Percentiles rank a stretch among this genome's conserved stretches.
Conservation (phyloP, 1,140 invertebrate species). For the Drosophila lacertosa region DNA sequence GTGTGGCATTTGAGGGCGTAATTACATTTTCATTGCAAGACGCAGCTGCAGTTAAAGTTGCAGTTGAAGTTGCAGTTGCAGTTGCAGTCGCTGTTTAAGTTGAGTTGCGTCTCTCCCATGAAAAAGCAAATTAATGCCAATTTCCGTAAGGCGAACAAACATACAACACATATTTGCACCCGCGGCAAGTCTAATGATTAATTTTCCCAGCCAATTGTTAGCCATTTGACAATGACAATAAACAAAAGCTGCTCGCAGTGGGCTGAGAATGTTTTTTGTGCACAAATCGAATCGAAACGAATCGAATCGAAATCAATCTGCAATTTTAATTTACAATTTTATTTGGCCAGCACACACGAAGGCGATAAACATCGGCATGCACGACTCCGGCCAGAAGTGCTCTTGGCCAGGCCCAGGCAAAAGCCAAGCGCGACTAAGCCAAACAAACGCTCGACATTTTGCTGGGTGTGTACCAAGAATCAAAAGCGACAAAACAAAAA, state of each 20-base stretch:
- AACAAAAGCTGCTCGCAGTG: slow-evolving; percentile 36
- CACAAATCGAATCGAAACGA: slow-evolving; percentile 13
- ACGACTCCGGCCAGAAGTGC: slow-evolving; percentile 70
- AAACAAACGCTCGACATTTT: slow-evolving; percentile 57
- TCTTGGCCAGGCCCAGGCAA: slow-evolving; percentile 59
- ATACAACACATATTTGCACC: slow-evolving; percentile 66
- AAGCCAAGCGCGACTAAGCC: slow-evolving; percentile 14
- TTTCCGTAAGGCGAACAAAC: slow-evolving; percentile 63
- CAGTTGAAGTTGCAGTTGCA: slow-evolving; percentile 7
- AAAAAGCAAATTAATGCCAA: slow-evolving; percentile 54
- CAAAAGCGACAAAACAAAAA: slow-evolving; percentile 14
- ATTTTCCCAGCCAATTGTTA: slow-evolving; percentile 74
- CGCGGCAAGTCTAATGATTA: slow-evolving; percentile 74
- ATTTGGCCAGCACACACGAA: slow-evolving; percentile 45
- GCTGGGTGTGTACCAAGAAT: slow-evolving; percentile 62
- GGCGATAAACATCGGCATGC: slow-evolving; percentile 73
- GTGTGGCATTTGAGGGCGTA: slow-evolving; percentile 73
- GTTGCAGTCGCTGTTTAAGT: slow-evolving; percentile 29
- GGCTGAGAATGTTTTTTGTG: slow-evolving; percentile 51
- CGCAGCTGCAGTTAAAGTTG: slow-evolving; percentile 34
- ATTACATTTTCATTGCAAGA: slow-evolving; percentile 78
- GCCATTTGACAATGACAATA: slow-evolving; percentile 55
- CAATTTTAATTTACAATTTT: slow-evolving; percentile 73
- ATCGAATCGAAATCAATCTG: slow-evolving; percentile 78
- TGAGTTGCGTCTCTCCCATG: slow-evolving; percentile 54